These are phyloP conservation scores for Rana temporaria DNA, from an alignment of 2,113 vertebrate species.

Conservation along the genomic window DNA sequence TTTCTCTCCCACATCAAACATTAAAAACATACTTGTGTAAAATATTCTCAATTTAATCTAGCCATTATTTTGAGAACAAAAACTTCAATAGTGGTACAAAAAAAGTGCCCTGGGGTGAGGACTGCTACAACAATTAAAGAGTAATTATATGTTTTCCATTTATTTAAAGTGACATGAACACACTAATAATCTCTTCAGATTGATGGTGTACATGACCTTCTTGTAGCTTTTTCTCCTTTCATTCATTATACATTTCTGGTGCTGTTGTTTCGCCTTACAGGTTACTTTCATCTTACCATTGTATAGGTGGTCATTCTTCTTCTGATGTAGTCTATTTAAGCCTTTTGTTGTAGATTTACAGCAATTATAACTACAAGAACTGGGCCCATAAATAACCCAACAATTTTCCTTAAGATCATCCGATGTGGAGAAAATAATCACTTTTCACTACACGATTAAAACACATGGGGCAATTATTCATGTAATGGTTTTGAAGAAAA, in stretches of 20 bases:
- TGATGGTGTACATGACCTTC: neutral
- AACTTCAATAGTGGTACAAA: no score
- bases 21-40: no score
- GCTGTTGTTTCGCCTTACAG: neutral
- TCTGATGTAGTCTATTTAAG: neutral
- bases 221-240: neutral
- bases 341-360: neutral
- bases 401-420: neutral
- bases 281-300: neutral
- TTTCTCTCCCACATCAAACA: no score
- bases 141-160: no score
- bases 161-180: constrained; percentile 1
- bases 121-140: no score
- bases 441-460: no score
- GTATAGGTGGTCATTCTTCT: neutral
- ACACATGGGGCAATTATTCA: no score
- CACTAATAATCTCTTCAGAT: neutral
- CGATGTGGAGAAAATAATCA: no score
- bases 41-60: no score
- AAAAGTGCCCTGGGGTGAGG: no score
- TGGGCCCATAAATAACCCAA: neutral
- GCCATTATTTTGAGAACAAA: no score
- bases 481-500: no score
- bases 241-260: neutral
- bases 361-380: neutral